Evolutionary conservation across 2,113 vertebrate species (phyloP).

Genomic region (Gasterosteus nipponicus): DNA sequence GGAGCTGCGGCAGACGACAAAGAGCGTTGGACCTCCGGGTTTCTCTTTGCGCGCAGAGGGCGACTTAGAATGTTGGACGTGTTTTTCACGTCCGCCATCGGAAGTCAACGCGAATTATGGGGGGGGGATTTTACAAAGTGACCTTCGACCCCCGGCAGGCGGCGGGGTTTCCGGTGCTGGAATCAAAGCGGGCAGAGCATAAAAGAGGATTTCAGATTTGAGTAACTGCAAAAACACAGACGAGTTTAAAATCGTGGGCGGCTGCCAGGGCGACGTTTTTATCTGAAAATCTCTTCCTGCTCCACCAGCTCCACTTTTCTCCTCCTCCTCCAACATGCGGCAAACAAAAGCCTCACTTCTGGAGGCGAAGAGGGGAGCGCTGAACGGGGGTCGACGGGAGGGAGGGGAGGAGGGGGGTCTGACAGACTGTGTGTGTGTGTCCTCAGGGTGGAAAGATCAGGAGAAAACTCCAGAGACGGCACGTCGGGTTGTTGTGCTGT

Average conservation of each 20-base stretch:
- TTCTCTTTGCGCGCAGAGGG: background rate
- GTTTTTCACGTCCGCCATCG: conserved; percentile 9
- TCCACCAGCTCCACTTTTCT: conserved; percentile 17
- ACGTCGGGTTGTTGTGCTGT: conserved; percentile 39
- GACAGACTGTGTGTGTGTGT: conserved; percentile 1
- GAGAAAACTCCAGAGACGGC: conserved; percentile 48
- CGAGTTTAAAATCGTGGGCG: conserved; percentile 19
- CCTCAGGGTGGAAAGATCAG: conserved; percentile 43
- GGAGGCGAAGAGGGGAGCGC: no score
- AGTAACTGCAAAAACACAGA: conserved; percentile 38
- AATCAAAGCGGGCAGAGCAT: conserved; percentile 23
- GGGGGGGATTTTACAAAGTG: conserved; percentile 40
- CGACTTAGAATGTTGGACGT: background rate
- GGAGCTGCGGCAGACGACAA: no score
- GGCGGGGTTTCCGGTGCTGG: conserved; percentile 18
- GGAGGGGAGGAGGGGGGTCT: no score
- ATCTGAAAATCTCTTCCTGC: conserved; percentile 58
- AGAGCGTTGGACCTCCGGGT: no score
- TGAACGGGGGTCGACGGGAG: no score
- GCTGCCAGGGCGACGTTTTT: conserved; percentile 17
- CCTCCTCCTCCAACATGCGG: conserved; percentile 1
- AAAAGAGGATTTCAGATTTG: conserved; percentile 35
- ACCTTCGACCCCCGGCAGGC: conserved; percentile 44
- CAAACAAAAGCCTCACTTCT: background rate
- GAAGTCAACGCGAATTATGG: conserved; percentile 30